These are phyloP conservation scores for Lepus europaeus DNA, from an alignment of 2,113 vertebrate genomes.

Conservation along the genomic window DNA sequence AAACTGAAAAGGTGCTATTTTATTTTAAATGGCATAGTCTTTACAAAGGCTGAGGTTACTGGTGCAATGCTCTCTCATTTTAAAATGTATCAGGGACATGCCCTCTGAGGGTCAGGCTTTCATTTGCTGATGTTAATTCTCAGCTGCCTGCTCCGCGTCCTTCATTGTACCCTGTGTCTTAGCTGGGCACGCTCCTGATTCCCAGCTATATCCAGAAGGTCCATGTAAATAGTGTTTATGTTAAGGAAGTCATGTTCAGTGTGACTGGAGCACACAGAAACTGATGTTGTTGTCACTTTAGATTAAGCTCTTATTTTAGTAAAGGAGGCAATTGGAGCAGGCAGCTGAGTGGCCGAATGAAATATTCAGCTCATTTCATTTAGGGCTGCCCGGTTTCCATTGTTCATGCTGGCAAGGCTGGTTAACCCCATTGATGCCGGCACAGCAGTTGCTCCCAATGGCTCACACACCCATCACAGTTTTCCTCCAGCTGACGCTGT, in stretches of 20 bases:
- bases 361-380: constrained; percentile 94
- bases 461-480: neutral
- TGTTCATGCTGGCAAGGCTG: constrained; percentile 87
- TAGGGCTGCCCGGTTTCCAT: constrained; percentile 92
- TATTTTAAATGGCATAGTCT: constrained; percentile 85
- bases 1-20: constrained; percentile 88
- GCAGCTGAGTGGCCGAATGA: constrained; percentile 93
- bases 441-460: constrained; percentile 6
- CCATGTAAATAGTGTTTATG: constrained; percentile 93
- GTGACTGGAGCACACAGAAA: constrained; percentile 93
- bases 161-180: constrained; percentile 87
- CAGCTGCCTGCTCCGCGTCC: constrained; percentile 85
- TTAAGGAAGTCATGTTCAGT: constrained; percentile 95
- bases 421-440: constrained; percentile 87
- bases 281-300: constrained; percentile 95
- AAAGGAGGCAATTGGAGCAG: constrained; percentile 90
- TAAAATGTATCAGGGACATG: constrained; percentile 86
- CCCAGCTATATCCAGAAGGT: constrained; percentile 85
- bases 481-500: neutral
- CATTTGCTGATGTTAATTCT: constrained; percentile 89
- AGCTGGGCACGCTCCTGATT: constrained; percentile 87
- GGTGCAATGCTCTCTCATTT: constrained; percentile 84
- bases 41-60: constrained; percentile 85
- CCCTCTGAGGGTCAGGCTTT: constrained; percentile 88
- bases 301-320: constrained; percentile 92